A percentile compares a stretch with the other conserved stretches of the same genome.
These are phyloP conservation scores for Andrena dorsata DNA, from an alignment of 2,888 invertebrate species.

Conservation along the genomic window DNA sequence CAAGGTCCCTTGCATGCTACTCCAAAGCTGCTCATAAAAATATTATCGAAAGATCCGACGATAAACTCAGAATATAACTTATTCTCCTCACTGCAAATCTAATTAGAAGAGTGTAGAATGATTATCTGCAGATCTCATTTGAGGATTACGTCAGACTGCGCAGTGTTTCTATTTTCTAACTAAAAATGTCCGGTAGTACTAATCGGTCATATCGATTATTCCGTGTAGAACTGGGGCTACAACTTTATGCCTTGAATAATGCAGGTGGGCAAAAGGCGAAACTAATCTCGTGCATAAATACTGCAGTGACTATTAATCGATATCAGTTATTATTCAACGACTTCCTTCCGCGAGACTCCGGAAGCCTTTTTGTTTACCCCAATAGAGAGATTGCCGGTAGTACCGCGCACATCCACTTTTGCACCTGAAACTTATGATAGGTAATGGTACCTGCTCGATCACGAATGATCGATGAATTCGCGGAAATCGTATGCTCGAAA, in stretches of 20 bases:
- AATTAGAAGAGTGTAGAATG: not conserved
- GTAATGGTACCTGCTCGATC: not conserved
- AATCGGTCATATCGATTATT: slow-evolving; percentile 58
- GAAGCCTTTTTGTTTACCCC: not conserved
- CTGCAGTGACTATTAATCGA: slow-evolving; percentile 25
- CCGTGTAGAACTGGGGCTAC: slow-evolving; percentile 28
- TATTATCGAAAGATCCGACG: not conserved
- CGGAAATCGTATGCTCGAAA: not conserved
- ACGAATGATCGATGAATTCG: not conserved
- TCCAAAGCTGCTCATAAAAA: no score
- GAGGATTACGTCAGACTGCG: not conserved
- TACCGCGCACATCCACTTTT: no score
- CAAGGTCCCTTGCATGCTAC: no score
- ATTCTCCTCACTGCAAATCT: not conserved
- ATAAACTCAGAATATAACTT: not conserved
- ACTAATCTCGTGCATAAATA: slow-evolving; percentile 37
- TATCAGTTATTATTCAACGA: slow-evolving; percentile 31
- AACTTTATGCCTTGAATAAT: slow-evolving; percentile 32
- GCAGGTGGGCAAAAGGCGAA: slow-evolving; percentile 26
- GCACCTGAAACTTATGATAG: not conserved
- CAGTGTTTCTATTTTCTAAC: slow-evolving; percentile 11
- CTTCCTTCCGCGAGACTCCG: no score
- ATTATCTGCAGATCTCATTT: not conserved
- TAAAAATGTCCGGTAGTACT: slow-evolving; percentile 25
- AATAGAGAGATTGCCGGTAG: no score